phyloP scores from a whole-genome alignment of 2,797 vertebrate genomes.

The Brotula barbata region DNA sequence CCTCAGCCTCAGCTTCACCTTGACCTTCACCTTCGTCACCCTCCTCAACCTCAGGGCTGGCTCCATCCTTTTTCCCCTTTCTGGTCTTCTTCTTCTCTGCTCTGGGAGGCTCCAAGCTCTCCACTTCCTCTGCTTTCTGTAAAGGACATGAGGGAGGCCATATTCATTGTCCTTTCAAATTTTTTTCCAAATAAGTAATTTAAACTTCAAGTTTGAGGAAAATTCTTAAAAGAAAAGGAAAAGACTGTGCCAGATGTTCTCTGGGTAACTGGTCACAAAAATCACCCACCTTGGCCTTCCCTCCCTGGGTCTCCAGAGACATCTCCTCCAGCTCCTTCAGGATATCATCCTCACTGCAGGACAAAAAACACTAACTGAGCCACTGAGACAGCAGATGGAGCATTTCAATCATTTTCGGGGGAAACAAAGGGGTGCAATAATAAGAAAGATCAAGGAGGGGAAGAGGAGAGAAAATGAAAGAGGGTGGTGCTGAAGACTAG shows the following conservation, averaged over 20 bases:
- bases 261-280: too few species aligned
- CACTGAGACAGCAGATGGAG: not conserved
- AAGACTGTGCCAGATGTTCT: too few species aligned
- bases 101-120: slow-evolving; percentile 71
- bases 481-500: not conserved
- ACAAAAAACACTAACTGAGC: not conserved
- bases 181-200: too few species aligned
- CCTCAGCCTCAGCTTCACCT: slow-evolving; percentile 74
- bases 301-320: slow-evolving; percentile 86
- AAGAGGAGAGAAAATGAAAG: not conserved
- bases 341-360: slow-evolving; percentile 92
- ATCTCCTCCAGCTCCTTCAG: slow-evolving; percentile 94
- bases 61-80: slow-evolving; percentile 82
- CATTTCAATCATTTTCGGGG: too few species aligned
- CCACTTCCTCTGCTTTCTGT: slow-evolving; percentile 81
- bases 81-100: slow-evolving; percentile 90
- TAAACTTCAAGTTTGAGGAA: too few species aligned
- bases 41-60: slow-evolving; percentile 83
- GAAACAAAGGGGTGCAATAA: slow-evolving; percentile 22
- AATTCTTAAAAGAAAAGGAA: too few species aligned
- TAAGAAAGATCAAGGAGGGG: not conserved
- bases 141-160: not conserved
- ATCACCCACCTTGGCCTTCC: slow-evolving; percentile 75
- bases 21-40: slow-evolving; percentile 72
- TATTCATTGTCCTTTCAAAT: too few species aligned